Evolutionary conservation across 2,888 invertebrate species (phyloP), one percentile per base, ranked within the genome.

Genomic region (Eupithecia subfuscata): DNA sequence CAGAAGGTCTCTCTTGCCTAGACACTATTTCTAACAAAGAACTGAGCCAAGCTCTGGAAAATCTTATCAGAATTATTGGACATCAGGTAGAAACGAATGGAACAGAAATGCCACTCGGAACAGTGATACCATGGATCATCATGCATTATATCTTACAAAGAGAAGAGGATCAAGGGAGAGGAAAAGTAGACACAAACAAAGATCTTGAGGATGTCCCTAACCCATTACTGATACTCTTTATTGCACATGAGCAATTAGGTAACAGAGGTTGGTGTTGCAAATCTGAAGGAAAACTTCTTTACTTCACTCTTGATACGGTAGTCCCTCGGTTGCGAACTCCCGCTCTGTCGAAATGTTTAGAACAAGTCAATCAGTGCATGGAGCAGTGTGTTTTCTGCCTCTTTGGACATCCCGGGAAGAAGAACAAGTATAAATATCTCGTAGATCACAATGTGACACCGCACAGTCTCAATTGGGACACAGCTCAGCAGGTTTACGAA

Each of bases 381-480:
- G 99, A 99, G 85, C 99, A 99, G 91, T 95, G 95, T 81, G 95
- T 96, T 76, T 98, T 96, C 89, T 99, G 99, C 88, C 93, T 99
- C 2, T 99, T 97, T 89, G 97, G 97, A 1, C 97, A 98, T 91
- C 97, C 97, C 0, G 96, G 96, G 75, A 97, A 96, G 86, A 97
- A 96, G 84, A 96, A 82, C 75, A 94, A 95, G 81, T 84, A 94
- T 1, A 93, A 95, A 82, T 91, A 97, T 89, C 91, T 98, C 30
- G 95, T 96, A 69, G 98, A 98, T 83, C 98, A 98, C 87, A 97
- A 97, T 84, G 97, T 96, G 0, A 95, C 95, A 45, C 95, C 96
- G 70, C 95, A 97, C 64, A 95, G 96, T 12, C 90, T 98, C 76
- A 96, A 96, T 16, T 98, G 97, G 97, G 95, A 96, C 75, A 95